phyloP scores from a whole-genome alignment of 2,797 vertebrate genomes.

The Mus caroli region DNA sequence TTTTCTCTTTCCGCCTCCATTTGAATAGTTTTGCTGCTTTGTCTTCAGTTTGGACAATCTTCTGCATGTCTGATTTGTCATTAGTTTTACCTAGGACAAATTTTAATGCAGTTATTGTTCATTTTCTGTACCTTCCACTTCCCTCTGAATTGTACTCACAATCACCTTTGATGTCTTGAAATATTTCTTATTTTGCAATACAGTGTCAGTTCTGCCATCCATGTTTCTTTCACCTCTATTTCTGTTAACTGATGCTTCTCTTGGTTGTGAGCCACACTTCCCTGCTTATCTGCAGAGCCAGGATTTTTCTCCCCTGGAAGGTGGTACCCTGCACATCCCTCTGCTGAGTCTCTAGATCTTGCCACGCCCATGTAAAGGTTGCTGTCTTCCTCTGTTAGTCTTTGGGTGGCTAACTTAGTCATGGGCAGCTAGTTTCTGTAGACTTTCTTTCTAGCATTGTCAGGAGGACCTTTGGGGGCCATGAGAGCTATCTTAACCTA shows the following conservation, averaged over 20 bases:
- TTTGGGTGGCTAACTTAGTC: neutral
- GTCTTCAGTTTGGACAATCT: neutral
- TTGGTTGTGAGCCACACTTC: neutral
- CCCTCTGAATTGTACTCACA: neutral
- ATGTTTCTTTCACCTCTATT: neutral
- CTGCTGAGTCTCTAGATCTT: neutral
- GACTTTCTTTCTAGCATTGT: neutral
- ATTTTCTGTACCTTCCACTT: constrained; percentile 10
- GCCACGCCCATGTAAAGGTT: neutral
- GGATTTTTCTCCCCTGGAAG: neutral
- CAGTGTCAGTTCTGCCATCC: neutral
- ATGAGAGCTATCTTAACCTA: neutral
- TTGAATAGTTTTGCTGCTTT: neutral
- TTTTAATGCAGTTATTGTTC: neutral
- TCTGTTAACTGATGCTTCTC: constrained; percentile 36
- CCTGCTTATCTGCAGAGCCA: neutral
- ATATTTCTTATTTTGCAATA: constrained; percentile 11
- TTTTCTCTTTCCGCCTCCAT: neutral
- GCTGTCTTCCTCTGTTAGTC: neutral
- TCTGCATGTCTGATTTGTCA: neutral
- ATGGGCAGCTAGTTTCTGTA: neutral
- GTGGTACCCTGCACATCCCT: neutral
- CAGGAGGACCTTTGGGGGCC: neutral
- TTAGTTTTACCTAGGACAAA: neutral
- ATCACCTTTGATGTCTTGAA: constrained; percentile 52